phyloP scores from a whole-genome alignment of 2,113 vertebrate genomes.

The Lophura nycthemera region DNA sequence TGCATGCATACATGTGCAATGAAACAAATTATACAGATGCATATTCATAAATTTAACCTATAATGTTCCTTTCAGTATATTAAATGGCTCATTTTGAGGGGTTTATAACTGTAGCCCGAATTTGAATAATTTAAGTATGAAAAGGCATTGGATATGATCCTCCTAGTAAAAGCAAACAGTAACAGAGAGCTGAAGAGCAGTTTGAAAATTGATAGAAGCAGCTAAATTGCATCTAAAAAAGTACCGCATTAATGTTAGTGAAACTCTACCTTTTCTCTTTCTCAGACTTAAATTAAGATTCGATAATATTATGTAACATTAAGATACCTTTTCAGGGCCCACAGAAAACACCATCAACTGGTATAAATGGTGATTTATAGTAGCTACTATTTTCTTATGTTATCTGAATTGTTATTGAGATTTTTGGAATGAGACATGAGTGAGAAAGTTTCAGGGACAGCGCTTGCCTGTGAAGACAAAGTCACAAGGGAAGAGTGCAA shows the following conservation, averaged over 20 bases:
- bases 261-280: background rate
- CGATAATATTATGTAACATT: background rate
- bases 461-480: background rate
- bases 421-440: background rate
- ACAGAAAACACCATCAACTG: background rate
- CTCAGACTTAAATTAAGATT: background rate
- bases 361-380: background rate
- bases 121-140: conserved; percentile 55
- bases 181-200: background rate
- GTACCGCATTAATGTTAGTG: background rate
- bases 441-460: background rate
- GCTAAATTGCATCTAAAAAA: background rate
- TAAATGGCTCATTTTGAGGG: conserved; percentile 11
- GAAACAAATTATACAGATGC: conserved; percentile 30
- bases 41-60: conserved; percentile 51
- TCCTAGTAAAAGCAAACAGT: background rate
- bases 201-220: background rate
- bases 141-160: background rate
- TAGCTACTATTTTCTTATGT: background rate
- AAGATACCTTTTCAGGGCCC: background rate
- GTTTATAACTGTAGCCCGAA: conserved; percentile 4
- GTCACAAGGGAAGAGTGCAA: background rate
- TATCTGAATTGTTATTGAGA: background rate
- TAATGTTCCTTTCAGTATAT: background rate
- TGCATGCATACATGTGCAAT: background rate